A percentile compares a stretch with the other conserved stretches of the same genome.
These are phyloP conservation scores for Holothuria scabra DNA, from an alignment of 53 echinoderm and acorn worm genomes.

Conservation along the genomic window DNA sequence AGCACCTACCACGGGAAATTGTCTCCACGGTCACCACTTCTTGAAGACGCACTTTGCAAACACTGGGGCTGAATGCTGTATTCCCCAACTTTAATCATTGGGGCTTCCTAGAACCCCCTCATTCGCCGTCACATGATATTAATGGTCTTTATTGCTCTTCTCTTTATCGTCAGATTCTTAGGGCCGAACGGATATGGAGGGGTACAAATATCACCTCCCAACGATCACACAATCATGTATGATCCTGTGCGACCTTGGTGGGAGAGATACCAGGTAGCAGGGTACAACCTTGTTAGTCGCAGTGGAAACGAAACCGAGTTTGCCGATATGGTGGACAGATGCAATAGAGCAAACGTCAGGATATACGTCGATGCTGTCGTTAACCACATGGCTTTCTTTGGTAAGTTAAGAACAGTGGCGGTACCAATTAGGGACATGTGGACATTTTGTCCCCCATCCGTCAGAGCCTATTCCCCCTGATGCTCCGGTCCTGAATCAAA, in stretches of 20 bases:
- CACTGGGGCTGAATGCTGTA: too few species aligned
- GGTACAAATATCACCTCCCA: slow-evolving; percentile 68
- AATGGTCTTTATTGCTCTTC: neutral
- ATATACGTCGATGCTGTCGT: slow-evolving; percentile 73
- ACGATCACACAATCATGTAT: slow-evolving; percentile 59
- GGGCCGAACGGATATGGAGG: slow-evolving; percentile 72
- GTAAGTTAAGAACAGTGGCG: too few species aligned
- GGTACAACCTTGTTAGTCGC: slow-evolving; percentile 69
- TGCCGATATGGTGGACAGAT: slow-evolving; percentile 69
- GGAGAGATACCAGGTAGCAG: slow-evolving; percentile 68
- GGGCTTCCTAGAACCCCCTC: too few species aligned
- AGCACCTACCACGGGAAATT: too few species aligned
- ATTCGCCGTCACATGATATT: too few species aligned
- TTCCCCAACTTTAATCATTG: too few species aligned
- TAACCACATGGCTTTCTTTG: slow-evolving; percentile 73
- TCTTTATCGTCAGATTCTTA: slow-evolving; percentile 44
- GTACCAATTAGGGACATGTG: too few species aligned
- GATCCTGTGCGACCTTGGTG: slow-evolving; percentile 63
- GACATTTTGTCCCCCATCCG: too few species aligned
- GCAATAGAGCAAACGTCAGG: slow-evolving; percentile 56
- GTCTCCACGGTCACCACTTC: too few species aligned
- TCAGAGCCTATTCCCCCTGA: too few species aligned
- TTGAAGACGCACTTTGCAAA: too few species aligned
- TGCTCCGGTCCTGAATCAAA: too few species aligned
- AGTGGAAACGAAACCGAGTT: slow-evolving; percentile 54